Evolutionary conservation across 2,888 invertebrate species (phyloP).

Genomic region (Drosophila multiciliata): DNA sequence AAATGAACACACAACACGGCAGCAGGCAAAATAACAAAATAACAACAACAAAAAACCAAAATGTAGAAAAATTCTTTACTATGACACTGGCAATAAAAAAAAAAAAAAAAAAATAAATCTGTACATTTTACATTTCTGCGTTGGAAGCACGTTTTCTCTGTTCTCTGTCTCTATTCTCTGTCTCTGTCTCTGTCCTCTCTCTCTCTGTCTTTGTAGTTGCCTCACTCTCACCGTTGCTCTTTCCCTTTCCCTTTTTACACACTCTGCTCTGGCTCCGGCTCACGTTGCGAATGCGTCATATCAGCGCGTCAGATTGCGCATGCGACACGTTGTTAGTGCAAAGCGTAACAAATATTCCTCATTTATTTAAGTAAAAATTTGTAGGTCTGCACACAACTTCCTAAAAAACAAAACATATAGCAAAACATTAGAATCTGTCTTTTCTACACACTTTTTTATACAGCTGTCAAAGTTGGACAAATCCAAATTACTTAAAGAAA

Average conservation of each 20-base stretch:
- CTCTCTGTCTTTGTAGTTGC: not conserved
- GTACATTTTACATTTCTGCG: slow-evolving; percentile 8
- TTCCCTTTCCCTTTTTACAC: not conserved
- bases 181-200: not conserved
- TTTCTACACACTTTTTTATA: not conserved
- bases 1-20: slow-evolving; percentile 37
- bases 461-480: not conserved
- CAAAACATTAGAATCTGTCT: not conserved
- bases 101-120: not conserved
- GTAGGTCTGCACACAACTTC: not conserved
- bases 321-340: slow-evolving; percentile 51
- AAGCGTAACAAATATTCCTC: not conserved
- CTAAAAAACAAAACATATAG: not conserved
- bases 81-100: slow-evolving; percentile 59
- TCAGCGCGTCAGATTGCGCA: slow-evolving; percentile 46
- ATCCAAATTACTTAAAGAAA: no score
- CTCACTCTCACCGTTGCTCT: not conserved
- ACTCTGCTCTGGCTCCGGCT: not conserved
- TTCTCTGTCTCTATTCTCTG: no score
- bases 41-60: not conserved
- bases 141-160: slow-evolving; percentile 17
- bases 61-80: slow-evolving; percentile 21
- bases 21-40: slow-evolving; percentile 1
- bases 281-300: slow-evolving; percentile 61
- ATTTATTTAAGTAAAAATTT: not conserved